These are phyloP conservation scores for Trogon surrucura DNA, from an alignment of 2,113 vertebrate genomes.

Conservation along the genomic window DNA sequence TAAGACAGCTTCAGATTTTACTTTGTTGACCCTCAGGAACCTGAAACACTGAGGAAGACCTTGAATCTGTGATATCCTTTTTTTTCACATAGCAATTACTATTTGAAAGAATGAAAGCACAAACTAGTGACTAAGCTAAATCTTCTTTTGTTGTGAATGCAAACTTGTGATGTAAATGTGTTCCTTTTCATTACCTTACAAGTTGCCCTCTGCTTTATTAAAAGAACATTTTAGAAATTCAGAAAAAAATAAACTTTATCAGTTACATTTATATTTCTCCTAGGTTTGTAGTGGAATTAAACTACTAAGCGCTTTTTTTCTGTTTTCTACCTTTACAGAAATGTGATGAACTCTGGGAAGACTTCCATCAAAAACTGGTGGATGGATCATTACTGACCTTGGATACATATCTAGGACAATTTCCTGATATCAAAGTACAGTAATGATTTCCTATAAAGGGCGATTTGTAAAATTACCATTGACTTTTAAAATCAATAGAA, in stretches of 20 bases:
- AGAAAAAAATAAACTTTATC: neutral
- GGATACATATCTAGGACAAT: constrained; percentile 93
- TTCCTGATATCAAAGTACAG: constrained; percentile 96
- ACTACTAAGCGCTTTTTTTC: neutral
- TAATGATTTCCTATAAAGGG: constrained; percentile 6
- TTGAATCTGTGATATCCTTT: neutral
- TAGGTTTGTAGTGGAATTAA: neutral
- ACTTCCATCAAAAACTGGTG: constrained; percentile 96
- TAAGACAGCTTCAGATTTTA: neutral
- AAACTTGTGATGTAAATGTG: neutral
- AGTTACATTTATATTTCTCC: neutral
- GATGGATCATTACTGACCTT: constrained; percentile 92
- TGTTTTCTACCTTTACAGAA: constrained; percentile 80
- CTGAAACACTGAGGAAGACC: neutral
- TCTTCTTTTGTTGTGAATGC: neutral
- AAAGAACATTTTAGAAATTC: neutral
- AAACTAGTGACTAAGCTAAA: neutral
- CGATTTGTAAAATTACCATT: neutral
- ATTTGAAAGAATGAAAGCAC: neutral
- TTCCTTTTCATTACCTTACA: neutral
- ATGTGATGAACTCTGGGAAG: constrained; percentile 96
- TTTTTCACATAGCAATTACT: neutral
- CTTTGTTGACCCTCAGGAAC: neutral
- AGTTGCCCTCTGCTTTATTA: neutral
- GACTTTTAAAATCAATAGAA: neutral